Percentiles rank a stretch among this genome's conserved stretches.
Evolutionary conservation across 2,888 invertebrate genomes (phyloP).

Genomic region (Apotomis turbidana): DNA sequence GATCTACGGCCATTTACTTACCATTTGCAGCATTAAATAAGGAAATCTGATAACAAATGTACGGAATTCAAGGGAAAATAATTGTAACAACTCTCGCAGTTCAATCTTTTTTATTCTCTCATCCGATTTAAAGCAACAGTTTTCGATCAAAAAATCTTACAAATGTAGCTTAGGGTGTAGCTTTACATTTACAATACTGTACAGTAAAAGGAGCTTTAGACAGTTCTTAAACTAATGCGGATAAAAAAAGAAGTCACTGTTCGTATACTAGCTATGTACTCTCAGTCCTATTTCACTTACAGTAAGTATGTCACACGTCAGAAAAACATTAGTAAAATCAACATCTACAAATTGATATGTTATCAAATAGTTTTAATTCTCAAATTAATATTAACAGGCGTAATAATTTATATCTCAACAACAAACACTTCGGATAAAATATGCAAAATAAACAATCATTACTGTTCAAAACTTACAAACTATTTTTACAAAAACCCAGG

Average conservation of each 20-base stretch:
- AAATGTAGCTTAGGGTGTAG: constrained; percentile 52
- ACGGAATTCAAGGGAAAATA: constrained; percentile 32
- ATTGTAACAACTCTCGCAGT: constrained; percentile 44
- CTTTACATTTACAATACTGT: constrained; percentile 49
- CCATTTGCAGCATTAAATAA: neutral
- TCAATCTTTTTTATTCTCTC: constrained; percentile 64
- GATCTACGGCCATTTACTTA: too few species aligned
- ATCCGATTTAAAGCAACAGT: constrained; percentile 62
- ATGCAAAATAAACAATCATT: constrained; percentile 35
- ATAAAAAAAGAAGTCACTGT: constrained; percentile 42
- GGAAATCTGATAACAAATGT: neutral
- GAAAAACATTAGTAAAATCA: constrained; percentile 41
- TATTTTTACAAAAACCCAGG: neutral
- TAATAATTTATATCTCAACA: constrained; percentile 31
- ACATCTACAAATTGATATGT: constrained; percentile 61
- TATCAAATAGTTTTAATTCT: constrained; percentile 45
- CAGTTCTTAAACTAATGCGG: constrained; percentile 41
- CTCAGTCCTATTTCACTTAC: constrained; percentile 46
- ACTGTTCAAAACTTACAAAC: constrained; percentile 30
- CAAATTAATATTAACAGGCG: constrained; percentile 25
- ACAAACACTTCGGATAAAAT: constrained; percentile 38
- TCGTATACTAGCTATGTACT: constrained; percentile 48
- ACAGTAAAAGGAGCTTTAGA: constrained; percentile 43
- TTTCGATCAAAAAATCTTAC: constrained; percentile 60
- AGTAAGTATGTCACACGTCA: constrained; percentile 43